These are phyloP conservation scores for Cyclophora punctaria DNA, from an alignment of 2,888 invertebrate species.

Conservation along the genomic window DNA sequence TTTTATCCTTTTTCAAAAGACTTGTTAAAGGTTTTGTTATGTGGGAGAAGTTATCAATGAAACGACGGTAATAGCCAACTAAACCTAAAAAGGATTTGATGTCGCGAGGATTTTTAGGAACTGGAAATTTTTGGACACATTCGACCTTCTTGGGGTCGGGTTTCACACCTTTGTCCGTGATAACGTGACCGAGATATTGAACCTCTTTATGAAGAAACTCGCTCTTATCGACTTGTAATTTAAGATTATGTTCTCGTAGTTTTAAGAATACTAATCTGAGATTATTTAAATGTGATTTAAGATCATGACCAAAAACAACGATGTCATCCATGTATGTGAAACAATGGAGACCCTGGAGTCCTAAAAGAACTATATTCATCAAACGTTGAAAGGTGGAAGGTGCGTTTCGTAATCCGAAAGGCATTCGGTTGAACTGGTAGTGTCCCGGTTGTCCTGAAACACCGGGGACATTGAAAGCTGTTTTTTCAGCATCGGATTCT, in stretches of 20 bases:
- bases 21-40: slow-evolving; percentile 4
- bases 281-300: neutral
- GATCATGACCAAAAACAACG: neutral
- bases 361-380: neutral
- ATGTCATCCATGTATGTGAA: neutral
- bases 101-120: slow-evolving; percentile 6
- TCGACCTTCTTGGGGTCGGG: slow-evolving; percentile 14
- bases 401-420: neutral
- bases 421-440: slow-evolving; percentile 1
- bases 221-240: slow-evolving; percentile 8
- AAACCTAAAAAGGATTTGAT: slow-evolving; percentile 12
- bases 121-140: slow-evolving; percentile 7
- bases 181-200: slow-evolving; percentile 17
- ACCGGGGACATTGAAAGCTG: neutral
- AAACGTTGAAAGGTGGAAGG: slow-evolving; percentile 1
- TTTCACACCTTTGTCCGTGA: slow-evolving; percentile 14
- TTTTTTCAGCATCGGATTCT: neutral
- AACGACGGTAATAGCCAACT: slow-evolving; percentile 12
- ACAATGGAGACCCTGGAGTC: neutral
- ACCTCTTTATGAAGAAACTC: neutral
- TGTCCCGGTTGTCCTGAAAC: neutral
- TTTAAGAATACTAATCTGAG: neutral
- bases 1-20: slow-evolving; percentile 5
- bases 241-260: neutral
- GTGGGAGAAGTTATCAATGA: slow-evolving; percentile 7